Base-by-base conservation (phyloP, 2,888 invertebrate species). In the Chloroclysta siterata region DNA sequence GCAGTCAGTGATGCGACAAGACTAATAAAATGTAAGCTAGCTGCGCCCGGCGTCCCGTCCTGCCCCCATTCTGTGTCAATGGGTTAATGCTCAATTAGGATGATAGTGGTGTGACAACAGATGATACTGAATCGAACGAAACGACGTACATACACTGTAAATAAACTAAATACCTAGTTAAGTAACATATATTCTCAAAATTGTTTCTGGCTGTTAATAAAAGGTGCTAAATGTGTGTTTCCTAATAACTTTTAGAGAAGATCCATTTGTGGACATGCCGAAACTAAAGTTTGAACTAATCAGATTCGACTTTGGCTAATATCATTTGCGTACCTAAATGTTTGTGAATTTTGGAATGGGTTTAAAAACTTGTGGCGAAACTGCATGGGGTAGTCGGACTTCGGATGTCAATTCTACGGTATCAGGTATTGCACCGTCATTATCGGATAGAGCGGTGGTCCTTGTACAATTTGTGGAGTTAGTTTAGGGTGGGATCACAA, bases 11-110 rank as follows among this genome's bases (percentile, higher is more conserved):
- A 52, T 17, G 36, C 36, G 51, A 22, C n/a, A n/a, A n/a, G n/a
- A n/a, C 11, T 33, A 17, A 36, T 14, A 50, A 22, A 22, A n/a
- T 10, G 46, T 46, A 41, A 10, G 54, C 17, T 55, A 28, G 44
- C 47, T 55, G 46, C 64, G 55, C 63, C 53, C 14, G 65, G 28
- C 56, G 60, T 63, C 62, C 68, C 69, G 72, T 76, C 79, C 80
- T 75, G 72, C 69, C 69, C 46, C 73, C 70, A 67, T 79, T 79
- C 74, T 75, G 75, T 83, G 79, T 81, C 81, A 84, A 79, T 81
- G 75, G 82, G 81, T 82, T 83, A 83, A 82, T 84, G 68, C 67
- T 73, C 83, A 84, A 84, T 83, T 80, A 81, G 72, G 72, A 74
- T 68, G 70, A 68, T 69, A 72, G 70, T 65, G 66, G 73, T 69